Conservation (phyloP, 1,140 invertebrate genomes). For the Tenebrio molitor region DNA sequence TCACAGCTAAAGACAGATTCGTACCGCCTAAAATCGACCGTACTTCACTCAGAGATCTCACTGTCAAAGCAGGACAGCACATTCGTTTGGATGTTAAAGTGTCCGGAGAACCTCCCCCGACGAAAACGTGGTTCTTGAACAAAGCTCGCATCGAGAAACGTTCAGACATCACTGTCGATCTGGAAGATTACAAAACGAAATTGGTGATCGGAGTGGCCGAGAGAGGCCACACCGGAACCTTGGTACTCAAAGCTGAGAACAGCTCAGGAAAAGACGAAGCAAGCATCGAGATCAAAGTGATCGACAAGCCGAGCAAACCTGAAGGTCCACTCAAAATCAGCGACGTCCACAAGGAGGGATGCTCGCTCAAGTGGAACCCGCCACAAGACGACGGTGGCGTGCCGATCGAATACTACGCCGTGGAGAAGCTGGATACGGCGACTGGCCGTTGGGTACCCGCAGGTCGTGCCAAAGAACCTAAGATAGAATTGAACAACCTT, state of each 20-base stretch:
- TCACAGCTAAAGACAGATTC: slow-evolving; percentile 88
- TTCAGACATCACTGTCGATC: slow-evolving; percentile 83
- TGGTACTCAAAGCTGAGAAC: slow-evolving; percentile 92
- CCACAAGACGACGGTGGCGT: slow-evolving; percentile 92
- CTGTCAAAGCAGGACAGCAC: slow-evolving; percentile 88
- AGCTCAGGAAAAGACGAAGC: slow-evolving; percentile 92
- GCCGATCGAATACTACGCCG: slow-evolving; percentile 91
- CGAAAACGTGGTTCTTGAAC: slow-evolving; percentile 87
- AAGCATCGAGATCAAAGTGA: slow-evolving; percentile 87
- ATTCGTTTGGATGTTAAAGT: slow-evolving; percentile 91
- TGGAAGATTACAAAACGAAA: slow-evolving; percentile 90
- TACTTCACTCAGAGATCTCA: slow-evolving; percentile 88
- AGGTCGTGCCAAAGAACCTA: slow-evolving; percentile 84
- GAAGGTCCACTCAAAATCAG: slow-evolving; percentile 91
- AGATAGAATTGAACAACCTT: slow-evolving; percentile 86
- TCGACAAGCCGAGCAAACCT: slow-evolving; percentile 91
- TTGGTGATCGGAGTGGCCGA: slow-evolving; percentile 80
- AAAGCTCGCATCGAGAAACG: slow-evolving; percentile 79
- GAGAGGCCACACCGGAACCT: slow-evolving; percentile 86
- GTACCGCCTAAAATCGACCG: slow-evolving; percentile 93
- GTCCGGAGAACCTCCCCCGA: slow-evolving; percentile 89
- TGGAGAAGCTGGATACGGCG: slow-evolving; percentile 92
- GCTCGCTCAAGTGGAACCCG: slow-evolving; percentile 93
- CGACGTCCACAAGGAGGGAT: slow-evolving; percentile 95
- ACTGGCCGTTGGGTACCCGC: slow-evolving; percentile 88